phyloP scores from a whole-genome alignment of 2,888 invertebrate species.

The Acleris laterana region DNA sequence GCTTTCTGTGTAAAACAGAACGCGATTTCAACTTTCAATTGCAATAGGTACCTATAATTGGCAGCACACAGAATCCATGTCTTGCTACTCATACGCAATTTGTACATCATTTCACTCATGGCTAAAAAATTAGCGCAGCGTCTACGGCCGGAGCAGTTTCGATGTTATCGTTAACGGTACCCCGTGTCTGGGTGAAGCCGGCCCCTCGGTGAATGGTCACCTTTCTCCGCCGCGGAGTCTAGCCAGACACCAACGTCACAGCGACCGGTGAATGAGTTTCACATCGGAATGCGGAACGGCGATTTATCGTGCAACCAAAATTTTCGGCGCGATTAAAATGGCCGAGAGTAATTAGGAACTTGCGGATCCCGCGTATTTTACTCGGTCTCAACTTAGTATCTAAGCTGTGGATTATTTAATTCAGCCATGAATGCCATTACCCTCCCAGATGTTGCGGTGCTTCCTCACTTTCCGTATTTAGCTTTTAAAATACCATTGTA shows the following conservation, averaged over 20 bases:
- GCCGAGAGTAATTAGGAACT: constrained; percentile 64
- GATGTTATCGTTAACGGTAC: constrained; percentile 63
- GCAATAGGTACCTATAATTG: constrained; percentile 22
- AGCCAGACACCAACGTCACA: constrained; percentile 62
- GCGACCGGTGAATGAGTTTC: constrained; percentile 79
- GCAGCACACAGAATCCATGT: constrained; percentile 24
- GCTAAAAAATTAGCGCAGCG: constrained; percentile 30
- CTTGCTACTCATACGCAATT: constrained; percentile 24
- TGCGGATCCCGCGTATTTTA: constrained; percentile 44
- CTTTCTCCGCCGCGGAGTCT: constrained; percentile 83
- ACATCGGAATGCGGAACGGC: constrained; percentile 80
- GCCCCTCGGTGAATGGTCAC: constrained; percentile 79
- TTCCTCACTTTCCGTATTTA: constrained; percentile 25
- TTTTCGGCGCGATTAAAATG: constrained; percentile 66
- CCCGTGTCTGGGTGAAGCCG: constrained; percentile 63
- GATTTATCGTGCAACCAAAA: constrained; percentile 69
- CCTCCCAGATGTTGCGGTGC: constrained; percentile 26
- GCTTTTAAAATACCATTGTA: neutral
- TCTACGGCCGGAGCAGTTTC: constrained; percentile 34
- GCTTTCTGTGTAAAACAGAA: constrained; percentile 7
- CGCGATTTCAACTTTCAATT: constrained; percentile 27
- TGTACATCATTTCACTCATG: constrained; percentile 29
- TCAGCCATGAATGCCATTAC: constrained; percentile 29
- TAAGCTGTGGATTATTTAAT: constrained; percentile 35
- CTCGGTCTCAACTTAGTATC: constrained; percentile 38